Conservation (phyloP, 2,113 vertebrate genomes). For the Laticauda colubrina region DNA sequence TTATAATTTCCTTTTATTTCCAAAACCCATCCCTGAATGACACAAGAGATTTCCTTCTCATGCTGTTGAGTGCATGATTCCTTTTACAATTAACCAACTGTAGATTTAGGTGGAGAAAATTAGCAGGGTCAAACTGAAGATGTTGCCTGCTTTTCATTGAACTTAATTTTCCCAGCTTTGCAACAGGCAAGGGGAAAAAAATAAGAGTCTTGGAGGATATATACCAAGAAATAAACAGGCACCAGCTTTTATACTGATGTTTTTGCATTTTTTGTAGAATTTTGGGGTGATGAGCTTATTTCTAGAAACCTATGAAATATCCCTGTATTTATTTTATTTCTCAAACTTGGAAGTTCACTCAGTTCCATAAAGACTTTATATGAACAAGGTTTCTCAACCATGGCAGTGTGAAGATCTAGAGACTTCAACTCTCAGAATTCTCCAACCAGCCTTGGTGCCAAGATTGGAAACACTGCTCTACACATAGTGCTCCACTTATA, state of each 20-base stretch:
- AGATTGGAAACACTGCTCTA: neutral
- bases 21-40: neutral
- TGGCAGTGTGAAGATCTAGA: neutral
- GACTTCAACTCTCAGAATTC: neutral
- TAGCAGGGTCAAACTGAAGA: neutral
- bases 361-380: neutral
- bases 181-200: neutral
- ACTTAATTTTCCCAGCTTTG: neutral
- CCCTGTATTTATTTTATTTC: neutral
- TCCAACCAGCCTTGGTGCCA: neutral
- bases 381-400: neutral
- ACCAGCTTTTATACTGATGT: neutral
- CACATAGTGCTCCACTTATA: neutral
- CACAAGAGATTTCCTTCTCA: neutral
- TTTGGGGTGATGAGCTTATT: neutral
- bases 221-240: neutral
- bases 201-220: neutral
- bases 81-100: neutral
- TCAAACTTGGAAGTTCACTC: neutral
- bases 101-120: neutral
- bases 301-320: neutral
- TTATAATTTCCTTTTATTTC: conserved; percentile 24
- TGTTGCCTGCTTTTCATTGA: neutral
- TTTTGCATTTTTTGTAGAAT: neutral
- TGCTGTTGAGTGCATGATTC: neutral